Conservation (phyloP, 2,113 vertebrate species). For the Barbus barbus region DNA sequence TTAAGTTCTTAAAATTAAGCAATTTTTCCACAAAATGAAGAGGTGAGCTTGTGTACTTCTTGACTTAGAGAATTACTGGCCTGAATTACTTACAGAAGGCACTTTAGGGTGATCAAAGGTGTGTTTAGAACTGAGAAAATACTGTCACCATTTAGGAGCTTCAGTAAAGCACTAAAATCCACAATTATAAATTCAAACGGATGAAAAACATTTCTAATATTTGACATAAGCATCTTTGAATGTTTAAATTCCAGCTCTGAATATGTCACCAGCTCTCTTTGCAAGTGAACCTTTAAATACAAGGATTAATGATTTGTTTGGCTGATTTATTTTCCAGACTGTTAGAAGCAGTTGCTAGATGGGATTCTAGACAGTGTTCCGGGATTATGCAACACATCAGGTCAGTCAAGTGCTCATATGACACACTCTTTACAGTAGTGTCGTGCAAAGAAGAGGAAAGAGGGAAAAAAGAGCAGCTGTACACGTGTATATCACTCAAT, state of each 20-base stretch:
- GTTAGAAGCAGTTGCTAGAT: not conserved
- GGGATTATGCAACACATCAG: slow-evolving; percentile 35
- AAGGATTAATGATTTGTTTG: slow-evolving; percentile 12
- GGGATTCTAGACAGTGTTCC: not conserved
- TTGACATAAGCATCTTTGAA: slow-evolving; percentile 15
- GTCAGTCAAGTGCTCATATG: slow-evolving; percentile 24
- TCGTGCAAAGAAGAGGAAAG: not conserved
- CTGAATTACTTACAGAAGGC: not conserved
- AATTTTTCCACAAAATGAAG: not conserved
- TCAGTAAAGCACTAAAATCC: slow-evolving; percentile 23
- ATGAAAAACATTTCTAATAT: not conserved
- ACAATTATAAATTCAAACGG: slow-evolving; percentile 25
- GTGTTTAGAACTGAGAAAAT: not conserved
- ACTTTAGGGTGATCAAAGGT: slow-evolving; percentile 6
- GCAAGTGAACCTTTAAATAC: not conserved
- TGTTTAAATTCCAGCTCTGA: slow-evolving; percentile 7
- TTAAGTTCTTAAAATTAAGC: not conserved
- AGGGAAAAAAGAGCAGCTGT: not conserved
- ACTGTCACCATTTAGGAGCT: not conserved
- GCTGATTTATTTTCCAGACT: not conserved
- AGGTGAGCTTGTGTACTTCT: not conserved
- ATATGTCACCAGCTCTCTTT: not conserved
- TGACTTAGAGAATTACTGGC: too few relatives aligned
- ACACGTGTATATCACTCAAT: slow-evolving; percentile 46
- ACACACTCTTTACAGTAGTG: not conserved